Base-by-base conservation (phyloP, 2,113 vertebrate genomes). In the Abramis brama region DNA sequence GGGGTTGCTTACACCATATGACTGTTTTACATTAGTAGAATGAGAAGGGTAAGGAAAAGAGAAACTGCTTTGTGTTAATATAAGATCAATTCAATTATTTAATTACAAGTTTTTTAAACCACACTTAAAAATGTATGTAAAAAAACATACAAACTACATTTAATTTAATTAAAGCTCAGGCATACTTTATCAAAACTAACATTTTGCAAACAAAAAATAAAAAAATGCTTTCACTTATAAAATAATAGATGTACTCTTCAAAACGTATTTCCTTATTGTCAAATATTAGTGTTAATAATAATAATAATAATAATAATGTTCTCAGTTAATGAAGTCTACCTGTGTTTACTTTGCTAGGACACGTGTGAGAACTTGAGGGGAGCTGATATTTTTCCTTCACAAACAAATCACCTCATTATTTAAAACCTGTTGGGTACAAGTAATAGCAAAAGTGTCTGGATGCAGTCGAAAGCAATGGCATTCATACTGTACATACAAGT, bases 1-100 rank as follows among this genome's bases (percentile, higher is more conserved):
- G 19, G 79, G 64, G 52, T 57, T 25, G 62, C 36, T 68, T 73
- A 23, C 25, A 57, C 73, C 64, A 83, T 87, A 83, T 66, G 75
- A 78, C 57, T 68, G 74, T 68, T 78, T 85, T 79, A 57, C 74
- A 85, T 68, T 52, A 76, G 50, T 50, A 66, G 25, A 76, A 59
- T 62, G 68, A 30, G 30, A 74, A 33, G 27, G 21, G 36, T 39
- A 47, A 47, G 12, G 11, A 39, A 23, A 75, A 43, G 39, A 57
- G 57, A 62, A 52, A 57, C 39, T 25, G 43, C 19, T 55, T 57
- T 73, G 33, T 85, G 15, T 73, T 64, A 11, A 68, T 21, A 13
- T 47, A 17, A 64, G n/a, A 27, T 15, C 23, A 50, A 33, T 79
- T 15, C 11, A 52, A 30, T 76, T 17, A 15, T 13, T 19, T 12